Evolutionary conservation across 2,888 invertebrate genomes (phyloP).

Genomic region (Pimpla rufipes): DNA sequence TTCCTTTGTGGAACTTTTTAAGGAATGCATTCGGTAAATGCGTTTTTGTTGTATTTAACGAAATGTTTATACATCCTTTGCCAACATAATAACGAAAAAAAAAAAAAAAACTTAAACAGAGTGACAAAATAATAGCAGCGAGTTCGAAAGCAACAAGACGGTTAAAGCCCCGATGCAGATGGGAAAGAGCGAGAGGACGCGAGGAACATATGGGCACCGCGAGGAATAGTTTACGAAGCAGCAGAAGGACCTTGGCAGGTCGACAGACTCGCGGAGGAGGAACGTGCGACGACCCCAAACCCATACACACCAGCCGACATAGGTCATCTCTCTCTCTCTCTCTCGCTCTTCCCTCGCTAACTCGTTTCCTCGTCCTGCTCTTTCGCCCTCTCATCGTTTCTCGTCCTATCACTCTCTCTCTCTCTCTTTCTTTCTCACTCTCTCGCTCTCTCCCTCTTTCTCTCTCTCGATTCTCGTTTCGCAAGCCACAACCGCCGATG

Average conservation of each 20-base stretch:
- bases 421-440: conserved; percentile 19
- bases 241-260: conserved; percentile 82
- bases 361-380: conserved; percentile 18
- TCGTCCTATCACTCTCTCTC: not conserved
- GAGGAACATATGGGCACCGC: conserved; percentile 64
- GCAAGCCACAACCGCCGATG: not conserved
- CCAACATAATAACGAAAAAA: no score
- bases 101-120: no score
- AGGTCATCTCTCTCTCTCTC: conserved; percentile 50
- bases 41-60: no score
- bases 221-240: conserved; percentile 51
- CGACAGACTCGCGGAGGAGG: conserved; percentile 81
- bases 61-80: no score
- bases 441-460: conserved; percentile 25
- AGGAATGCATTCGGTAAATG: no score
- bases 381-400: conserved; percentile 33
- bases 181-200: conserved; percentile 32
- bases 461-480: conserved; percentile 15
- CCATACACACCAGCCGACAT: conserved; percentile 56
- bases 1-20: no score
- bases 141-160: no score
- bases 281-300: conserved; percentile 84
- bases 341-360: conserved; percentile 28
- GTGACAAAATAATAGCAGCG: no score
- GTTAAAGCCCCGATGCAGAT: not conserved